A percentile compares a stretch with the other conserved stretches of the same genome.
These are phyloP conservation scores for Pavo muticus DNA, from an alignment of 2,113 vertebrate species.

Conservation along the genomic window DNA sequence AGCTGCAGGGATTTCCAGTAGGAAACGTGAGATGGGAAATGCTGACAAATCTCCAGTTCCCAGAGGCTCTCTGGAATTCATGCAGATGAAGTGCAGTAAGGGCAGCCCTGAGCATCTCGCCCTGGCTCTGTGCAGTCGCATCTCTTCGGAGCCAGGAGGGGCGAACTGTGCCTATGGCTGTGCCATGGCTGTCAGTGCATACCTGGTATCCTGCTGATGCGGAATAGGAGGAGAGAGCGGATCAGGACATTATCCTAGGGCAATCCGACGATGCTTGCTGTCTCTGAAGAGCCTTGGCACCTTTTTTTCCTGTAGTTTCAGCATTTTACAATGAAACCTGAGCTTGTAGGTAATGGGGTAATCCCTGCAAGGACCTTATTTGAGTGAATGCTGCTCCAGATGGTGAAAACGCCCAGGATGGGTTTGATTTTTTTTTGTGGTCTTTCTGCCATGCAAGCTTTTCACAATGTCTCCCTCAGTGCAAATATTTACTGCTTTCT, in stretches of 20 bases:
- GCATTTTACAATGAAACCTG: neutral
- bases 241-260: neutral
- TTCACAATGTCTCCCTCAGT: neutral
- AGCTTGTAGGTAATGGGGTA: neutral
- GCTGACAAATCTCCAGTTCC: constrained; percentile 68
- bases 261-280: neutral
- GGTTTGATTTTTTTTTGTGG: neutral
- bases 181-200: neutral
- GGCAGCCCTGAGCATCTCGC: constrained; percentile 5
- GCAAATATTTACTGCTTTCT: neutral
- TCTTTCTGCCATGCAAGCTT: neutral
- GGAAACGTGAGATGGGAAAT: constrained; percentile 78
- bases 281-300: neutral
- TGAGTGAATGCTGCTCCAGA: neutral
- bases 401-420: neutral
- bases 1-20: constrained; percentile 80
- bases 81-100: constrained; percentile 62
- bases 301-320: neutral
- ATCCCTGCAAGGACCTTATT: neutral
- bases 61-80: constrained; percentile 60
- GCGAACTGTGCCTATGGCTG: neutral
- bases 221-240: neutral
- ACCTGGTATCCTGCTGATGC: neutral
- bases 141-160: neutral
- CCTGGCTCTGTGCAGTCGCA: neutral